phyloP scores from a whole-genome alignment of 2,888 invertebrate species.

The Acanthacorydalis orientalis region DNA sequence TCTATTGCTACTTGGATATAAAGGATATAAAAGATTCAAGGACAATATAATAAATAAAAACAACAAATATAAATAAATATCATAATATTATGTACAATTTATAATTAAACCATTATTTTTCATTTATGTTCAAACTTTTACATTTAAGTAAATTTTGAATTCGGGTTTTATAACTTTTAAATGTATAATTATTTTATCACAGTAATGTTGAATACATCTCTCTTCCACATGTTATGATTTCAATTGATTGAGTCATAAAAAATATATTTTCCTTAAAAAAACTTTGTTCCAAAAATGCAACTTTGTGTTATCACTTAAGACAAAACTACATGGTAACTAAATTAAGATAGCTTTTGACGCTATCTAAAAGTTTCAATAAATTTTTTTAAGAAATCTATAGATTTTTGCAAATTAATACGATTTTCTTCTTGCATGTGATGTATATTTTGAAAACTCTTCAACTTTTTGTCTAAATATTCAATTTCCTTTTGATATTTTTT shows the following conservation, averaged over 20 bases:
- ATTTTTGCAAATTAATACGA: neutral
- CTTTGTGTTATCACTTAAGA: no score
- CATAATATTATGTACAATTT: no score
- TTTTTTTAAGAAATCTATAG: constrained; percentile 2
- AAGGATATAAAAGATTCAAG: no score
- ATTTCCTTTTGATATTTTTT: constrained; percentile 31
- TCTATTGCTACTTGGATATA: no score
- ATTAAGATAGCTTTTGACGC: neutral
- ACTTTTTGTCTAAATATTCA: constrained; percentile 18
- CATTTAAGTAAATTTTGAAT: neutral
- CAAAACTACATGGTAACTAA: no score
- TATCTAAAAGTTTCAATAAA: constrained; percentile 4
- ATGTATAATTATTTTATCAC: constrained; percentile 2
- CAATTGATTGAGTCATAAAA: neutral
- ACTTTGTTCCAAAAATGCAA: no score
- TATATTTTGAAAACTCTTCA: constrained; percentile 4
- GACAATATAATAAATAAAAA: no score
- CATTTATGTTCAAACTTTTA: no score
- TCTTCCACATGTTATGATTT: neutral
- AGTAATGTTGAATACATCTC: constrained; percentile 3
- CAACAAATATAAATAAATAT: no score
- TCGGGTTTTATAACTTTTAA: constrained; percentile 1
- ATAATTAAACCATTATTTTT: no score
- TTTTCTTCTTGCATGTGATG: constrained; percentile 4
- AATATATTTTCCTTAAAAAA: no score